These are phyloP conservation scores for Malurus elegans DNA, from an alignment of 2,113 vertebrate species.

Conservation along the genomic window DNA sequence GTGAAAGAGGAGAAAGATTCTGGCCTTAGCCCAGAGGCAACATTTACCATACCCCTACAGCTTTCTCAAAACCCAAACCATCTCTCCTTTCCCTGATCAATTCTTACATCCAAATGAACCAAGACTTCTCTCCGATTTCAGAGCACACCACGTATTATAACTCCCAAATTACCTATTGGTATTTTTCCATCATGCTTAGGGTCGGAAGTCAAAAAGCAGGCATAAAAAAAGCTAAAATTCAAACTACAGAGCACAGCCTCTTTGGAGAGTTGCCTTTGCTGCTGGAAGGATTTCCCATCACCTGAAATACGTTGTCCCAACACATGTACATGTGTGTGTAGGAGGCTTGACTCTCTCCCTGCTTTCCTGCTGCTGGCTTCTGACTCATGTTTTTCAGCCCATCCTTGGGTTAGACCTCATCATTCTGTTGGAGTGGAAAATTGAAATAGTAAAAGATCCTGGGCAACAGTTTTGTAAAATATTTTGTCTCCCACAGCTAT, in stretches of 20 bases:
- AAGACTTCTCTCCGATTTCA: background rate
- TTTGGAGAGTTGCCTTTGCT: background rate
- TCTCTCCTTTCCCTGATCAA: background rate
- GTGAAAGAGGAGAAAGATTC: background rate
- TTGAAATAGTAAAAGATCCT: background rate
- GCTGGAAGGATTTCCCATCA: background rate
- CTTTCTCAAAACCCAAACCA: background rate
- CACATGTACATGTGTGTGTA: accelerated
- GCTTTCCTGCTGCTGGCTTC: background rate
- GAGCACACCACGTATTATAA: background rate
- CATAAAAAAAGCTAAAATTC: background rate
- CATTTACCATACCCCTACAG: accelerated
- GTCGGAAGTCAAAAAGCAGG: background rate
- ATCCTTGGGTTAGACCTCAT: background rate
- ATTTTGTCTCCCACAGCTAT: slow-evolving; percentile 39
- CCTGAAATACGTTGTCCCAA: background rate
- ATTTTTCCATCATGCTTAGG: background rate
- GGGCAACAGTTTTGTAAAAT: background rate
- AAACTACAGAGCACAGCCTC: background rate
- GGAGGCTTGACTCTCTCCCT: background rate
- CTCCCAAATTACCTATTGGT: background rate
- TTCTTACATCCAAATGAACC: background rate
- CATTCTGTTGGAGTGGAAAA: background rate
- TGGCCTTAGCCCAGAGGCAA: background rate
- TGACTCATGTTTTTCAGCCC: background rate